Base-by-base conservation (phyloP, 2,888 invertebrate species). In the Drosophila flavopinicola region DNA sequence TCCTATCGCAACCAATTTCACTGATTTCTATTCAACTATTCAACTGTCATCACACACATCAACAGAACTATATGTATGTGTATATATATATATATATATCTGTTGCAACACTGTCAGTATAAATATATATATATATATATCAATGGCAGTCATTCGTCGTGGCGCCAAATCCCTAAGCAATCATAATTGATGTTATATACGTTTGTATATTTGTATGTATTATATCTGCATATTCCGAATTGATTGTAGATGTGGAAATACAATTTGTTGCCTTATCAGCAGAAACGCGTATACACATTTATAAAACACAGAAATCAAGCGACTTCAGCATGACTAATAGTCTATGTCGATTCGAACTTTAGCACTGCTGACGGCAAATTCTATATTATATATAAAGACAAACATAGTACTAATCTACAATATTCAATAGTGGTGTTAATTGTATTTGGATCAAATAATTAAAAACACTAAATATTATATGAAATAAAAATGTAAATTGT, bases 281-380 rank as follows among this genome's bases (percentile, higher is more conserved):
- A n/a, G 6, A 10, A 24, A 35, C 3, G 51, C 10, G 39, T 44
- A 25, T 24, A 20, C 35, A 4, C 10, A 38, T 30, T 45, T 7
- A 30, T 7, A 30, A 38, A 33, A 33, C 3, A 3, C 6, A 3
- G 2, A 29, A 45, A 25, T 38, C 29, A 15, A 9, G 6, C 13
- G 20, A n/a, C n/a, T 2, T 5, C 20, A 10, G 24, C 25, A 38
- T 70, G 54, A 67, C 49, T 69, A 61, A 67, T 54, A 15, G 41
- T 29, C 15, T 15, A 11, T 15, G 37, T 10, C 15, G 11, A 17
- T 5, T 3, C 23, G 45, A 25, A 64, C 65, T 61, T 68, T 27
- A 32, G 37, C 15, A 33, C 17, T 25, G 6, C 25, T 7, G 10
- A n/a, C 6, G 6, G n/a, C n/a, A n/a, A n/a, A n/a, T n/a, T n/a